Percentiles rank a stretch among this genome's conserved stretches.
phyloP scores from a whole-genome alignment of 2,113 vertebrate genomes.

The Agelaius phoeniceus region DNA sequence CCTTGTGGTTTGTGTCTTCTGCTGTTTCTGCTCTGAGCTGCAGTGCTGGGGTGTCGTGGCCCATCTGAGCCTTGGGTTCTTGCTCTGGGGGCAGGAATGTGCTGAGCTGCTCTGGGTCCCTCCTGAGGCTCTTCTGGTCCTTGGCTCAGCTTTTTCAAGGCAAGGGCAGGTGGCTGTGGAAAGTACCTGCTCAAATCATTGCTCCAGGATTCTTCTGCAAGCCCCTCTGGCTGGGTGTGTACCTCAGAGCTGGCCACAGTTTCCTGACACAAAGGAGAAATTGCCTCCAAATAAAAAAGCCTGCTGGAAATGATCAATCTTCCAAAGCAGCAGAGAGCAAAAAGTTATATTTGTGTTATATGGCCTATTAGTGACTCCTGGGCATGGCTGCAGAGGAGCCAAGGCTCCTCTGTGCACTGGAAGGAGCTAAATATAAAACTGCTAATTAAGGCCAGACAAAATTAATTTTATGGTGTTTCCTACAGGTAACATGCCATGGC shows the following conservation, averaged over 20 bases:
- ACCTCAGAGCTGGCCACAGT: background rate
- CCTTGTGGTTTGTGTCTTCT: background rate
- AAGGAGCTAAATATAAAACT: background rate
- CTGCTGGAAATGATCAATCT: background rate
- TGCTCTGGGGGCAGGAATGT: too few species aligned
- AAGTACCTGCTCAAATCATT: background rate
- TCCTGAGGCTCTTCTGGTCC: background rate
- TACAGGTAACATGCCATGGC: background rate
- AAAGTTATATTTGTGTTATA: background rate
- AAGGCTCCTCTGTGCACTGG: background rate
- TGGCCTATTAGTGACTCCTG: background rate
- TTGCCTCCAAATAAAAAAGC: background rate
- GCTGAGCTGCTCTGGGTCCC: background rate
- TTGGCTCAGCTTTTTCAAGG: background rate
- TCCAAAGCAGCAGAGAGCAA: background rate
- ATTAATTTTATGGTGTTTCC: background rate
- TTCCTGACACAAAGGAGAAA: background rate
- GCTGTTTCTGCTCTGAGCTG: background rate
- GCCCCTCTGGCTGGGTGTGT: background rate
- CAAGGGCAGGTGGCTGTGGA: background rate
- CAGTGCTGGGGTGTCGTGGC: accelerated
- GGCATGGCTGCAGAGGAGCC: background rate
- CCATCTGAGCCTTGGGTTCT: background rate
- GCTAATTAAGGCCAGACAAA: conserved; percentile 6
- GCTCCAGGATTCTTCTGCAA: background rate